Evolutionary conservation across 2,888 invertebrate species (phyloP).

Genomic region (Oscheius sp.): DNA sequence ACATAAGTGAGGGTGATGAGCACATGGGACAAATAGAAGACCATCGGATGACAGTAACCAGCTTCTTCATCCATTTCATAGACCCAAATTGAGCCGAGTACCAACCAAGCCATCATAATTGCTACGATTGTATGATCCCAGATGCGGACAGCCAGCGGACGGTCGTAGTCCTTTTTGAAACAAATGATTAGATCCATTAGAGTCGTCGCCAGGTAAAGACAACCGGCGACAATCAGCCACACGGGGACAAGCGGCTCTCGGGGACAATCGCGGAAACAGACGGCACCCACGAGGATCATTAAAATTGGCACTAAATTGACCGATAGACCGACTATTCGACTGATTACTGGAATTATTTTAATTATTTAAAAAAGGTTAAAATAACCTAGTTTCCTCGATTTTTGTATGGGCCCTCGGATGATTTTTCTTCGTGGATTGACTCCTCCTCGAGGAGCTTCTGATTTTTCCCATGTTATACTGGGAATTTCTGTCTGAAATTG

Average conservation of each 20-base stretch:
- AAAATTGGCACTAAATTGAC: slow-evolving; percentile 11
- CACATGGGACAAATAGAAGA: background rate
- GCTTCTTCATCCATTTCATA: background rate
- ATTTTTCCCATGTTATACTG: no score
- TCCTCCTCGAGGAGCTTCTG: background rate
- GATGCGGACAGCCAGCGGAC: background rate
- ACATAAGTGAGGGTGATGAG: slow-evolving; percentile 8
- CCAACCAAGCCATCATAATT: slow-evolving; percentile 18
- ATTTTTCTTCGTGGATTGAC: background rate
- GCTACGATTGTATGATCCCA: background rate
- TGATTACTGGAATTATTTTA: background rate
- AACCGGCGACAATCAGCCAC: slow-evolving; percentile 18
- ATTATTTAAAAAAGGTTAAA: background rate
- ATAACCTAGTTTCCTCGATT: background rate
- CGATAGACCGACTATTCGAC: background rate
- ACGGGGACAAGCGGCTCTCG: background rate
- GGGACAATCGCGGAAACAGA: slow-evolving; percentile 2
- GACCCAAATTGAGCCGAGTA: slow-evolving; percentile 11
- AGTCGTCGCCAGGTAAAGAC: slow-evolving; percentile 12
- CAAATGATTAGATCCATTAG: slow-evolving; percentile 7
- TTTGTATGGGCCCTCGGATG: background rate
- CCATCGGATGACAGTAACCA: background rate
- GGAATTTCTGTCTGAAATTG: no score
- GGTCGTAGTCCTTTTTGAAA: slow-evolving; percentile 7
- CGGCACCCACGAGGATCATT: slow-evolving; percentile 5